Conservation (phyloP, 2,113 vertebrate genomes). For the Cervus canadensis region DNA sequence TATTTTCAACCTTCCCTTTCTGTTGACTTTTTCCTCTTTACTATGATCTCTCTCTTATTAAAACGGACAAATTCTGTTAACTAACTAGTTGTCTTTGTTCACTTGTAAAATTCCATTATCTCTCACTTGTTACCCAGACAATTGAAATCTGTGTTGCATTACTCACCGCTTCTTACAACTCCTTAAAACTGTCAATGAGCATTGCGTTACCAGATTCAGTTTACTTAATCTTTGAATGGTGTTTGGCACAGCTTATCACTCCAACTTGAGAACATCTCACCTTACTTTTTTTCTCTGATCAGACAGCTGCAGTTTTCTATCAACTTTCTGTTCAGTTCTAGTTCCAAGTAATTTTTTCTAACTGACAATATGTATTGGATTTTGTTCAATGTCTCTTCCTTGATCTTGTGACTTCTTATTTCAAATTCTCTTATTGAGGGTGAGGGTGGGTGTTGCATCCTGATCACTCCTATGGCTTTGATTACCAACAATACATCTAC, state of each 20-base stretch:
- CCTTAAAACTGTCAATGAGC: background rate
- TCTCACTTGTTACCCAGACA: background rate
- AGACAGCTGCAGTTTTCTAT: background rate
- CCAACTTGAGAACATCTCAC: background rate
- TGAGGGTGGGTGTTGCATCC: background rate
- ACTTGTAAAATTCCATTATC: background rate
- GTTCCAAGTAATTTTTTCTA: background rate
- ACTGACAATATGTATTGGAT: background rate
- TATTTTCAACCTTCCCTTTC: background rate
- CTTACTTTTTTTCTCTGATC: background rate
- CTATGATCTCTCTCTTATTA: background rate
- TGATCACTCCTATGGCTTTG: background rate
- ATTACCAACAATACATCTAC: background rate
- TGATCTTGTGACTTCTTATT: background rate
- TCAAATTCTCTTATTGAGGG: background rate
- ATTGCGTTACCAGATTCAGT: background rate
- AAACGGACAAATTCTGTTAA: background rate
- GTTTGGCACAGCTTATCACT: background rate
- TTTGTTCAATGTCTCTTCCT: background rate
- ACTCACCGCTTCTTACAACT: background rate
- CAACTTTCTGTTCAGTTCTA: background rate
- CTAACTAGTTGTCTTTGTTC: background rate
- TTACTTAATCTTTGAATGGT: background rate
- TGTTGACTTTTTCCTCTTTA: background rate
- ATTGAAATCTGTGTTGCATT: background rate